Percentiles rank a stretch among this genome's conserved stretches.
Evolutionary conservation across 2,797 vertebrate species (phyloP).

Genomic region (Amblyraja radiata): DNA sequence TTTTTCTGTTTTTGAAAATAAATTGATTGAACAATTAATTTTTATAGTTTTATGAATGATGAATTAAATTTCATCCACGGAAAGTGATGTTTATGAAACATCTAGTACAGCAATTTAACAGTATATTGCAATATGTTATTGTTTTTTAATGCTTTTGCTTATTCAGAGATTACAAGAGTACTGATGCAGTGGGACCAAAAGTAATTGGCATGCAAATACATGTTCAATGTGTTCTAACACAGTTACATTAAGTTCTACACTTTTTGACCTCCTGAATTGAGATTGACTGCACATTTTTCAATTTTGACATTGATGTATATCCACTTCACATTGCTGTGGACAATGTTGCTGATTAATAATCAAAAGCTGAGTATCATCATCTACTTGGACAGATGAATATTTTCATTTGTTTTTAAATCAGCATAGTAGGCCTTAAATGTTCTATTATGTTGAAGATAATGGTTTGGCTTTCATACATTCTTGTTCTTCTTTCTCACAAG

Average conservation of each 20-base stretch:
- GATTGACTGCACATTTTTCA: background rate
- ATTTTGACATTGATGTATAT: conserved; percentile 14
- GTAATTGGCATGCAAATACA: background rate
- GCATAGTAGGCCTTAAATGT: background rate
- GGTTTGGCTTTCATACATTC: background rate
- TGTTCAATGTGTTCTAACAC: background rate
- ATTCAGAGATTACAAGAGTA: background rate
- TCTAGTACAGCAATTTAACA: conserved; percentile 2
- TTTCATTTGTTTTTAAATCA: background rate
- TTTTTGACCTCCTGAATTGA: conserved; percentile 16
- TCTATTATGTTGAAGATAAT: background rate
- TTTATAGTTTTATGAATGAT: background rate
- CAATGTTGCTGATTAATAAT: background rate
- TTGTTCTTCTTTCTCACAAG: background rate
- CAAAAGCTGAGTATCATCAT: background rate
- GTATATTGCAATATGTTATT: background rate
- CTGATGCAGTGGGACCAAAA: no score
- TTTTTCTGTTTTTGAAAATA: background rate
- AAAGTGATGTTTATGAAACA: background rate
- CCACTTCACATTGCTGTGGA: background rate
- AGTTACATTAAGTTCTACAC: background rate
- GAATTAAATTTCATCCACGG: background rate
- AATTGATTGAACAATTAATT: background rate
- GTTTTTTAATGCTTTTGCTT: background rate
- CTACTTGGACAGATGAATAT: background rate